Percentiles rank a stretch among this genome's conserved stretches.
These are phyloP conservation scores for Aphidius gifuensis DNA, from an alignment of 1,140 invertebrate species.

Conservation along the genomic window DNA sequence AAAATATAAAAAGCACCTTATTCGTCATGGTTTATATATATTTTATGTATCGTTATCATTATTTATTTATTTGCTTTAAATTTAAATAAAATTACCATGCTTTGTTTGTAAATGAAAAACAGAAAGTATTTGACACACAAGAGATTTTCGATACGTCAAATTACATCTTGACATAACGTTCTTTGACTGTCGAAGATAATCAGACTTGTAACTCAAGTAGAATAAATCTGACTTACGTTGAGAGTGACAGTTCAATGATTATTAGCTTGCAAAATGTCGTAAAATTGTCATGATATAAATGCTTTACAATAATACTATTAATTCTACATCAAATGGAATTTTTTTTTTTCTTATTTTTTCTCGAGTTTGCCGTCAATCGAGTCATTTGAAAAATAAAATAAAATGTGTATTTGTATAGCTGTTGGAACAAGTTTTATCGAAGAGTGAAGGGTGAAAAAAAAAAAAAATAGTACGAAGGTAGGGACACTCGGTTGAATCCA, in stretches of 20 bases:
- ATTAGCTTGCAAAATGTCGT: not conserved
- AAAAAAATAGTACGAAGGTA: conserved; percentile 2
- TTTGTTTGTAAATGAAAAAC: too few species aligned
- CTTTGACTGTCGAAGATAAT: conserved; percentile 29
- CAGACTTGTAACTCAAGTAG: conserved; percentile 30
- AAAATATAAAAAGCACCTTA: too few species aligned
- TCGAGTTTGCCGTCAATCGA: too few species aligned
- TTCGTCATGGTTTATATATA: not conserved
- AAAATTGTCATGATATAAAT: too few species aligned
- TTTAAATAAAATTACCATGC: too few species aligned
- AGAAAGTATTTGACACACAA: not conserved
- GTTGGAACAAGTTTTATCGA: conserved; percentile 8
- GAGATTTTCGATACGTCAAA: conserved; percentile 20
- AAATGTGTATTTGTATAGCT: not conserved
- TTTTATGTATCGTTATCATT: too few species aligned
- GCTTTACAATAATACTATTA: too few species aligned
- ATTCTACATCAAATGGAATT: too few species aligned
- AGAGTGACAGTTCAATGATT: not conserved
- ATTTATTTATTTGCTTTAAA: not conserved
- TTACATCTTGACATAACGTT: conserved; percentile 27
- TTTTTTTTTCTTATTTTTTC: too few species aligned
- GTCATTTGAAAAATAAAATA: too few species aligned
- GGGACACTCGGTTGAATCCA: not conserved
- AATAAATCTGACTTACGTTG: conserved; percentile 24
- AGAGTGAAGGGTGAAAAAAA: not conserved